Base-by-base conservation (phyloP, 2,113 vertebrate species). In the Melanotaenia duboulayi region DNA sequence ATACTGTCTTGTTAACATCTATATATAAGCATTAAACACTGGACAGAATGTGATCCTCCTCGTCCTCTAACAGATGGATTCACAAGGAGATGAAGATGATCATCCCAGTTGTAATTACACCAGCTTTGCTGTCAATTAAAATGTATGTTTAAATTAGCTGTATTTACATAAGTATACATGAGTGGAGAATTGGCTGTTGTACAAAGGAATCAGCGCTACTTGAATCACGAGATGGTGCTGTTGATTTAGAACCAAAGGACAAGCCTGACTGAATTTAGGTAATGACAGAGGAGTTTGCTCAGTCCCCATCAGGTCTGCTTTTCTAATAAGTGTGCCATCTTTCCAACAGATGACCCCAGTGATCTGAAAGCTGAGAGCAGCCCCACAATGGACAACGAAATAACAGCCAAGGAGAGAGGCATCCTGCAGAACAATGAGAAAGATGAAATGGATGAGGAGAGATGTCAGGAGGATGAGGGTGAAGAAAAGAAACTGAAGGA, bases 391-490 rank as follows among this genome's bases (percentile, higher is more conserved):
- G 89, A 90, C 74, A 89, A 85, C 63, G 76, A 91, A 66, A 91
- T 90, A 44, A 93, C 85, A 0, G 90, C 88, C n/a, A 93, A 93
- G 76, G 95, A 95, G 84, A 77, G 93, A 70, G 91, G 89, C 20
- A 54, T 90, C 28, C 82, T 92, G 84, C 82, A 80, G 0, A 68
- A 91, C 42, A 86, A 93, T 23, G 93, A 95, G 63, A 92, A 94
- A 75, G 93, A 93, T 75, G 89, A 92, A 66, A 92, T 88, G 82
- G 87, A 90, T 42, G 84, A 77, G 64, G 85, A 88, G 59, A 64
- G 79, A 56, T 78, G 74, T 32, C 81, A 28, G 55, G 82, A 90
- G 58, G 88, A 87, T 54, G 89, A 71, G 46, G 80, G 40, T 23
- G 76, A 87, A 8, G 81, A 78, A 55, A 81, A 80, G 42, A 78